phyloP scores from a whole-genome alignment of 2,113 vertebrate genomes.

The Amia ocellicauda region DNA sequence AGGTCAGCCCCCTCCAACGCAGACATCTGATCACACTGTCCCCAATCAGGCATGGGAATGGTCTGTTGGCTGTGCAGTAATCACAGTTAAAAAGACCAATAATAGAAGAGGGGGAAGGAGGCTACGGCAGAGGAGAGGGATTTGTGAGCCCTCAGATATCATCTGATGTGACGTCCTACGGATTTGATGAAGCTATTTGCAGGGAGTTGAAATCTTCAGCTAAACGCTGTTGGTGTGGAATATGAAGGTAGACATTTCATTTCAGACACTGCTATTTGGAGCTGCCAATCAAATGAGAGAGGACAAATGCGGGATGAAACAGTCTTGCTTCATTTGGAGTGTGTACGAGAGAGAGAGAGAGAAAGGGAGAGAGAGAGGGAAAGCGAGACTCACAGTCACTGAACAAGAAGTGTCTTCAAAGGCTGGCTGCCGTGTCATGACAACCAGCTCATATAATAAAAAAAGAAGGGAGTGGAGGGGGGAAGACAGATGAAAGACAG shows the following conservation, averaged over 20 bases:
- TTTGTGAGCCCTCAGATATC: not conserved
- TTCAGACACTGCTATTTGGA: constrained; percentile 5
- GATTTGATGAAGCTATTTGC: constrained; percentile 14
- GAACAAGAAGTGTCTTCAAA: not conserved
- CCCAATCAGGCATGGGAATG: too few species aligned
- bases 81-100: too few species aligned
- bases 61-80: too few species aligned
- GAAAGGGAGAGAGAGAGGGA: constrained; percentile 12
- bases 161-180: not conserved
- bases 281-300: not conserved
- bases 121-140: not conserved
- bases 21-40: too few species aligned
- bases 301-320: not conserved
- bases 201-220: not conserved
- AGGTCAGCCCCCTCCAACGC: too few species aligned
- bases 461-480: too few species aligned
- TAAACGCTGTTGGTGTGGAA: constrained; percentile 6
- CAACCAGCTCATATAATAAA: not conserved
- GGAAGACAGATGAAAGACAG: not conserved
- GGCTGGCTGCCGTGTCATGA: not conserved
- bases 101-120: too few species aligned
- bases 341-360: constrained; percentile 12
- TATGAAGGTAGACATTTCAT: constrained; percentile 7
- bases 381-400: constrained; percentile 4
- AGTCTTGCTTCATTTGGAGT: constrained; percentile 20